Evolutionary conservation across 2,113 vertebrate genomes (phyloP), one percentile per base, ranked within the genome.

Genomic region (Parotia lawesii): DNA sequence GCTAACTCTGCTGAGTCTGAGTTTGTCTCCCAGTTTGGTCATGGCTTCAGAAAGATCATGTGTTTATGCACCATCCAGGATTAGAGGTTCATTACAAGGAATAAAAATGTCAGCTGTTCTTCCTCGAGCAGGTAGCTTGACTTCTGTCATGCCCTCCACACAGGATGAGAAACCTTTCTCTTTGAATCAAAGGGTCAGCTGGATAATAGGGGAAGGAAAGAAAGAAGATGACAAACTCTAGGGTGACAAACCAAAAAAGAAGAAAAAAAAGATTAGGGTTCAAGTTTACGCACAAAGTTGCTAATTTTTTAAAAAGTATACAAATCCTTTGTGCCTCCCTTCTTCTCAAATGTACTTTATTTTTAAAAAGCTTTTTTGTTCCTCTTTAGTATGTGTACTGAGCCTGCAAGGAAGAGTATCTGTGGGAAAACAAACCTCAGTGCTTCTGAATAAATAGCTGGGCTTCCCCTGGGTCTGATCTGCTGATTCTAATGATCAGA

Each of bases 401-500:
- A 61, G 33, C 53, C 28, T 94, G n/a, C n/a, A 75, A 71, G 45
- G 74, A 87, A 24, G 33, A 76, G 5, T 50, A 47, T 75, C 66
- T 75, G 16, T 17, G 51, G 42, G 31, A 14, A 44, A 65, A 66
- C 70, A 13, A 18, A 0, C 0, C 10, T 10, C 37, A 64, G 0
- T 44, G 10, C 31, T 81, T 81, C 60, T 74, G 70, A 69, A 76
- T 76, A 82, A 90, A 64, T 58, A 62, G 20, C 23, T 69, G 53
- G 65, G 47, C 33, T 91, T 95, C 76, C 44, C 65, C 13, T 83
- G 67, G 24, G 37, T 74, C 74, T 85, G 82, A 67, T 74, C 56
- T 80, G 51, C 64, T 90, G 91, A 66, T 91, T 95, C 31, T 85
- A 47, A 62, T 91, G 93, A 91, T 75, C 56, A 57, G 75, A 86